Evolutionary conservation across 2,888 invertebrate genomes (phyloP).

Genomic region (Pristionchus maxplancki): DNA sequence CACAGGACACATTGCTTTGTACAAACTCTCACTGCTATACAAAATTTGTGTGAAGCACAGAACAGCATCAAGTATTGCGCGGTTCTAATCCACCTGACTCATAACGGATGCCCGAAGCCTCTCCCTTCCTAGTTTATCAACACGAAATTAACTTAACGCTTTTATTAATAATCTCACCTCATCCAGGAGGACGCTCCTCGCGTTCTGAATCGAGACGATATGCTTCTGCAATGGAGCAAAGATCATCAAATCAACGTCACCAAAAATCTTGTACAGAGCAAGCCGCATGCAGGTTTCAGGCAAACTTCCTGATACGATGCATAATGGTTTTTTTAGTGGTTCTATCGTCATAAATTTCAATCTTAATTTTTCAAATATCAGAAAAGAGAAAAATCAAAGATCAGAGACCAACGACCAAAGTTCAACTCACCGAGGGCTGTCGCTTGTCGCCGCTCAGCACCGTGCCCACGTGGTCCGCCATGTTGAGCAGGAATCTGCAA

Average conservation of each 20-base stretch:
- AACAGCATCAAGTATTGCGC: too few species aligned
- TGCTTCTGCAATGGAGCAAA: slow-evolving; percentile 18
- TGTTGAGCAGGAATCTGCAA: slow-evolving; percentile 27
- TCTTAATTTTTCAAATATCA: background rate
- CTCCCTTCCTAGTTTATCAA: too few species aligned
- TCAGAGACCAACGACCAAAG: background rate
- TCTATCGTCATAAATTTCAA: too few species aligned
- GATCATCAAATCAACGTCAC: background rate
- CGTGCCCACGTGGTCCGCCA: slow-evolving; percentile 27
- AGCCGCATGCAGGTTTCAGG: background rate
- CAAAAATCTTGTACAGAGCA: background rate
- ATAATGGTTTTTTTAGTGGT: too few species aligned
- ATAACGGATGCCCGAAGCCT: too few species aligned
- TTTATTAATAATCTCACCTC: too few species aligned
- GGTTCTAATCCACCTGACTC: too few species aligned
- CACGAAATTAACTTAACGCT: too few species aligned
- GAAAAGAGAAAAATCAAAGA: background rate
- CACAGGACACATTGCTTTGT: too few species aligned
- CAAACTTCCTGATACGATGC: too few species aligned
- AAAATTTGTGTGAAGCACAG: too few species aligned
- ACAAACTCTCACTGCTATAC: too few species aligned
- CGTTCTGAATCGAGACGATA: background rate
- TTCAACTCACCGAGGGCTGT: background rate
- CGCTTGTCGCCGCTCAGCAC: background rate
- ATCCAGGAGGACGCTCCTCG: background rate